These are phyloP conservation scores for Drosophila grimshawi DNA, from an alignment of 1,140 invertebrate genomes.

Conservation along the genomic window DNA sequence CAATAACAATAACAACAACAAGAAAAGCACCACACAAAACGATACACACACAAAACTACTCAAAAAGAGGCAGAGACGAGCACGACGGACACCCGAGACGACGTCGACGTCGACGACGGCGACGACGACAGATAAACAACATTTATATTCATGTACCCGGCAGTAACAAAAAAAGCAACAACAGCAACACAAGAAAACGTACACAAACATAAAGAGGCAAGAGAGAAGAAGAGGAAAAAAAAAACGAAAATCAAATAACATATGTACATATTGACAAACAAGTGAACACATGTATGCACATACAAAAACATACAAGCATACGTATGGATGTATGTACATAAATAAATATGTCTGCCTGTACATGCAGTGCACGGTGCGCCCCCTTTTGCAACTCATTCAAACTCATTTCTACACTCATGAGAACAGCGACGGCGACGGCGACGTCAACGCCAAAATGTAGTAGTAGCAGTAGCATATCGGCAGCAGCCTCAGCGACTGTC, in stretches of 20 bases:
- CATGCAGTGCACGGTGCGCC: constrained; percentile 21
- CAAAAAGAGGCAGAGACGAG: constrained; percentile 39
- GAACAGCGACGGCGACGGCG: constrained; percentile 30
- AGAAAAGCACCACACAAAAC: constrained; percentile 40
- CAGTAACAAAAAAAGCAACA: constrained; percentile 53
- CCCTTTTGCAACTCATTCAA: constrained; percentile 59
- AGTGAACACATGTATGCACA: constrained; percentile 44
- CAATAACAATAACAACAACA: constrained; percentile 15
- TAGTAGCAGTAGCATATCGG: constrained; percentile 39
- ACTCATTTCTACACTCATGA: constrained; percentile 69
- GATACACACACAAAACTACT: constrained; percentile 66
- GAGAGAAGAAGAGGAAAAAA: constrained; percentile 57
- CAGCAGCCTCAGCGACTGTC: constrained; percentile 15
- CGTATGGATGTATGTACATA: constrained; percentile 35
- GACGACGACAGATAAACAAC: constrained; percentile 72
- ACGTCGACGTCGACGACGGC: constrained; percentile 23
- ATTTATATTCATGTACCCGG: constrained; percentile 79
- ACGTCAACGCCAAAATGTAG: constrained; percentile 1
- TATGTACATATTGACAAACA: constrained; percentile 81
- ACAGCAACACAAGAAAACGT: constrained; percentile 52
- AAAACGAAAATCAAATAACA: constrained; percentile 79
- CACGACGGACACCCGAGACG: constrained; percentile 51
- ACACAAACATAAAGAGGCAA: constrained; percentile 38
- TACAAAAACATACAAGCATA: constrained; percentile 8
- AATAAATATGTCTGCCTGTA: constrained; percentile 34